Evolutionary conservation across 2,113 vertebrate species (phyloP), one percentile per base, ranked within the genome.

Genomic region (Thunnus maccoyii): DNA sequence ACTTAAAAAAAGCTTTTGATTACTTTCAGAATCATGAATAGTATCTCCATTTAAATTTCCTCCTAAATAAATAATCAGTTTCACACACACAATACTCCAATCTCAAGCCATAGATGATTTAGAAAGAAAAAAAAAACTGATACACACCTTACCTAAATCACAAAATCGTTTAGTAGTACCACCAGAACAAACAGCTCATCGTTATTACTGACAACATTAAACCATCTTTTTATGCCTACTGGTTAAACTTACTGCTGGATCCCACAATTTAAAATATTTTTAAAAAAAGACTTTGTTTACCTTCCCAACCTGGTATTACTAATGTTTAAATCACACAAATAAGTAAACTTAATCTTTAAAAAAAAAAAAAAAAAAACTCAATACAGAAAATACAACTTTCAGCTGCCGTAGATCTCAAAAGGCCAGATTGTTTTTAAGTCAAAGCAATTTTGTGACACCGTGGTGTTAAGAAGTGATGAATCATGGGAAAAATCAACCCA

Each of bases 11-110:
- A 41, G 65, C 69, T 74, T 67, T 57, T 41, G 48, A 78, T 68
- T 57, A 69, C 18, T 75, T 84, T 84, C 32, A 76, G n/a, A 30
- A 56, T 71, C 18, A 68, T 58, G 41, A 63, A 69, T 76, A 72
- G 14, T 10, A 48, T 58, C 25, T 76, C 27, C 63, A 64, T 80
- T 83, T 18, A 86, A 71, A 50, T 60, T 22, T 83, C 62, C 56
- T 64, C 62, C 86, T 75, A 75, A 89, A 89, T 87, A 92, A 90
- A 88, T 88, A 86, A 81, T 76, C 55, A 1, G 46, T 65, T 71
- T 70, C 51, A 82, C 72, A 78, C 72, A 41, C 36, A 41, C 36
- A 69, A 76, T 27, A 54, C 2, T 85, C 30, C 57, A 72, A 86
- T 57, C 55, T 84, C 68, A 81, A 85, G 51, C 61, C 64, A 73